These are phyloP conservation scores for Coboldia fuscipes DNA, from an alignment of 1,140 invertebrate genomes.

Conservation along the genomic window DNA sequence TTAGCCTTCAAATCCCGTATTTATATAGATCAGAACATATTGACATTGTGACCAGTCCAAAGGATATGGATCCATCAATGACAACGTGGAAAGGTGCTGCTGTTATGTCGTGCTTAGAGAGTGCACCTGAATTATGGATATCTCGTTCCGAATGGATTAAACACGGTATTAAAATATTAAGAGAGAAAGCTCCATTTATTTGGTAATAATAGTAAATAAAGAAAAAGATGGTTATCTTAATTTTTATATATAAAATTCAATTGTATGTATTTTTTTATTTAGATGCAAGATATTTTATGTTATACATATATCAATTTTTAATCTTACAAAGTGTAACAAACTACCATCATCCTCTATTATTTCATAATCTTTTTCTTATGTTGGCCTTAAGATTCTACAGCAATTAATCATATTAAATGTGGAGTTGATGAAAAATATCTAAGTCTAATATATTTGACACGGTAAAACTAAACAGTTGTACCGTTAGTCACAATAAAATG, in stretches of 20 bases:
- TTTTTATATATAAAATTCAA: background rate
- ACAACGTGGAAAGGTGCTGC: constrained; percentile 87
- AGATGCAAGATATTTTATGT: too few relatives aligned
- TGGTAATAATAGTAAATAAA: constrained; percentile 27
- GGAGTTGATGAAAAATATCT: too few relatives aligned
- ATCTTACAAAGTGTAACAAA: too few relatives aligned
- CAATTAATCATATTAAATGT: too few relatives aligned
- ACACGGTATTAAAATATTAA: constrained; percentile 60
- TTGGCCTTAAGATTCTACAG: too few relatives aligned
- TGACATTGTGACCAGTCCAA: constrained; percentile 60
- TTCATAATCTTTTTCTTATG: too few relatives aligned
- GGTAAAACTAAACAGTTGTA: too few relatives aligned
- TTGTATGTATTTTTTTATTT: background rate
- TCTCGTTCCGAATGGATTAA: constrained; percentile 65
- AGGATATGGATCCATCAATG: constrained; percentile 78
- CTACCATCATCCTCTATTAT: too few relatives aligned
- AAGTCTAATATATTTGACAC: too few relatives aligned
- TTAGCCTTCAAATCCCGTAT: constrained; percentile 65
- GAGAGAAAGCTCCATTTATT: constrained; percentile 69
- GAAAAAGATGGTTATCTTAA: too few relatives aligned
- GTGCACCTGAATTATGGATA: constrained; percentile 86
- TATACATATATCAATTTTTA: too few relatives aligned
- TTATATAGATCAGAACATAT: constrained; percentile 54
- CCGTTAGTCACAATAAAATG: too few relatives aligned
- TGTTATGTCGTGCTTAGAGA: constrained; percentile 79